Percentiles rank a stretch among this genome's conserved stretches.
phyloP scores from a whole-genome alignment of 2,797 vertebrate species.

The Clarias pachynema region DNA sequence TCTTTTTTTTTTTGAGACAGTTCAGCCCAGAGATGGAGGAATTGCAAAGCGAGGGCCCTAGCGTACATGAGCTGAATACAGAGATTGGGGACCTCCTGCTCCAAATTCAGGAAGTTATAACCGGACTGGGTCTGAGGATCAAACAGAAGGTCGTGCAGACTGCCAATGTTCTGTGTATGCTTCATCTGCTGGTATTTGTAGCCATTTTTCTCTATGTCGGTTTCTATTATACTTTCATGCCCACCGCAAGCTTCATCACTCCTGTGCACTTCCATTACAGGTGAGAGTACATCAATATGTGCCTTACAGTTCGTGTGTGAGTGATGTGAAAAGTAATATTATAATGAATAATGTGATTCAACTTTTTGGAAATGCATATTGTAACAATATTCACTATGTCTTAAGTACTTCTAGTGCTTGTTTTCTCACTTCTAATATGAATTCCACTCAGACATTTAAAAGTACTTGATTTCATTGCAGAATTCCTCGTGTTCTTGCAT shows the following conservation, averaged over 20 bases:
- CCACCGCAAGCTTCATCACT: constrained; percentile 76
- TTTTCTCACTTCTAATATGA: neutral
- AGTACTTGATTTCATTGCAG: constrained; percentile 40
- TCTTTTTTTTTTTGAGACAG: no score
- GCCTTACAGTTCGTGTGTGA: constrained; percentile 1
- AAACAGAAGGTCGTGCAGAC: constrained; percentile 75
- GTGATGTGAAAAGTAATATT: neutral
- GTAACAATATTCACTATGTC: neutral
- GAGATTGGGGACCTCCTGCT: constrained; percentile 58
- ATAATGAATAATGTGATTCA: neutral
- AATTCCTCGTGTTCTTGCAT: constrained; percentile 48
- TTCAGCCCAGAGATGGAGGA: constrained; percentile 27
- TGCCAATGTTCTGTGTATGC: constrained; percentile 70
- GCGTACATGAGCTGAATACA: constrained; percentile 53
- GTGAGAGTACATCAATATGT: constrained; percentile 64
- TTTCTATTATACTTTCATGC: constrained; percentile 93
- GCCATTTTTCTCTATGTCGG: constrained; percentile 86
- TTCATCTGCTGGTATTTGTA: constrained; percentile 81
- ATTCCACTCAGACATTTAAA: neutral
- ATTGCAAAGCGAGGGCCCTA: constrained; percentile 14
- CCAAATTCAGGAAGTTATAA: constrained; percentile 68
- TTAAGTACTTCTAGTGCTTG: neutral
- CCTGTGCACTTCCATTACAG: constrained; percentile 85
- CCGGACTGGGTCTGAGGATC: constrained; percentile 55
- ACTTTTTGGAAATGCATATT: neutral